Conservation (phyloP, 2,888 invertebrate genomes). For the Galeruca laticollis region DNA sequence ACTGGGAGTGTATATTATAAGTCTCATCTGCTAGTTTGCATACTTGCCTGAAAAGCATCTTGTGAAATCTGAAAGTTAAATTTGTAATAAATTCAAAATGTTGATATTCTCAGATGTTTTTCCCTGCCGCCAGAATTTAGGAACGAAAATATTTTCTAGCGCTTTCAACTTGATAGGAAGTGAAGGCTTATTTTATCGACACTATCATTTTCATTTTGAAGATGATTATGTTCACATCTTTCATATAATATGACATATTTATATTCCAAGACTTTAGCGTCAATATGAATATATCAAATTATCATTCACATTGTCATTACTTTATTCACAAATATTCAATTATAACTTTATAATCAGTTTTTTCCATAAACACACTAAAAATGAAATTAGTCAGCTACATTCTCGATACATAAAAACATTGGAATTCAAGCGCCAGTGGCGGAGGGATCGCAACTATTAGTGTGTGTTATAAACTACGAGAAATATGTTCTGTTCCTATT, state of each 20-base stretch:
- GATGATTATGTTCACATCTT: background rate
- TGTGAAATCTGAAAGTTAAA: constrained; percentile 30
- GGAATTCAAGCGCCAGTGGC: too few relatives aligned
- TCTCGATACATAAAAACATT: too few relatives aligned
- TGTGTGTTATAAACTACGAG: too few relatives aligned
- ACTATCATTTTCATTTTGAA: background rate
- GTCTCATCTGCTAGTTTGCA: constrained; percentile 25
- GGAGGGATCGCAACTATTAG: too few relatives aligned
- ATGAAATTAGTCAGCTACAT: too few relatives aligned
- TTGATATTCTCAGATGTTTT: constrained; percentile 22
- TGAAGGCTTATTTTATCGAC: background rate
- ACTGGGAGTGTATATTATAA: constrained; percentile 25
- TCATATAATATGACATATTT: background rate
- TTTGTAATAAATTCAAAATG: constrained; percentile 20
- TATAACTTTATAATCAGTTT: too few relatives aligned
- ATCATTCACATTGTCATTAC: background rate
- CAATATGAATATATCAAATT: too few relatives aligned
- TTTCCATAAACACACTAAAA: too few relatives aligned
- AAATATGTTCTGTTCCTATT: too few relatives aligned
- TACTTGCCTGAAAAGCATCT: constrained; percentile 19
- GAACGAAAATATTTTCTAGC: background rate
- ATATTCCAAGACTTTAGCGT: background rate
- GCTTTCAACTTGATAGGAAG: background rate
- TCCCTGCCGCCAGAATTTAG: constrained; percentile 6
- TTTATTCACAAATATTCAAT: too few relatives aligned